Base-by-base conservation (phyloP, 2,888 invertebrate genomes). In the Drosophila paracracens region DNA sequence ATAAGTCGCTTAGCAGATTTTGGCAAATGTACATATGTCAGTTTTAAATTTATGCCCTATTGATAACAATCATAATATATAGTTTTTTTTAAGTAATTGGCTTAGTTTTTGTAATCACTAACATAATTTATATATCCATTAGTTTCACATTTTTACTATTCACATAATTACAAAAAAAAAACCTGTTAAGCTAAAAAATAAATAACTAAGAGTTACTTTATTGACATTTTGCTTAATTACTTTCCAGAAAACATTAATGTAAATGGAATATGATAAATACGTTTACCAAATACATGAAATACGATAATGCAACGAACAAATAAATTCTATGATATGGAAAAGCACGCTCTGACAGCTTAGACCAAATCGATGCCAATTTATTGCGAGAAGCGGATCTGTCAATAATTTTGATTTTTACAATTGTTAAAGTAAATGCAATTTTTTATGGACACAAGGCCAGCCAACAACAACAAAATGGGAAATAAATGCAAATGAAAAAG, bases 391-490 rank as follows among this genome's bases (percentile, higher is more conserved):
- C 70, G 81, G 59, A 62, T 69, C 69, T 89, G 88, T 88, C 89
- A 84, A 82, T 81, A 89, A 80, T 78, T 82, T 79, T 82, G 81
- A 81, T 82, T 83, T 85, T 76, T 74, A 67, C 87, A 79, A 87
- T 81, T 83, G 84, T 76, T 81, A 82, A 83, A 83, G 74, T 82
- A 82, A 76, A 73, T 83, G 76, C 77, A 83, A 68, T 83, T 74
- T 81, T 74, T 69, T 77, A 60, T 67, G 76, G 35, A 70, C 73
- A 83, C 79, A 83, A 78, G 72, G 75, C 58, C 69, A 61, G 63
- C 36, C 16, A 25, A 46, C 46, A 25, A 61, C 40, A 71, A 63
- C 51, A 70, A 70, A 70, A 56, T 67, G 62, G 67, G 43, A 33
- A 67, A 33, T 35, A 59, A 58, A 53, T 53, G 62, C 29, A 58